Percentiles rank a stretch among this genome's conserved stretches.
phyloP scores from a whole-genome alignment of 2,113 vertebrate species.

The Pteronura brasiliensis region DNA sequence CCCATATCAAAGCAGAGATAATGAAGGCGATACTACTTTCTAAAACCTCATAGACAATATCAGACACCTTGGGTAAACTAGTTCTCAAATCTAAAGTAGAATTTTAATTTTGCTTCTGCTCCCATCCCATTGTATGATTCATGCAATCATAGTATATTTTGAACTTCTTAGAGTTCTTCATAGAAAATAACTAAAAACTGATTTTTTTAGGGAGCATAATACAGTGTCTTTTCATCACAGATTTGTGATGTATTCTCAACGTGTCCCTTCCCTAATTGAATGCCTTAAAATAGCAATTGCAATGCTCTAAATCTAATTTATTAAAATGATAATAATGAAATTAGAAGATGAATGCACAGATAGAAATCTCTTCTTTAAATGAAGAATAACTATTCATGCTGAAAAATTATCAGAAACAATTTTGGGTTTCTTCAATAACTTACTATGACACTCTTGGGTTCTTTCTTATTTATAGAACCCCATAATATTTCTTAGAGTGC shows the following conservation, averaged over 20 bases:
- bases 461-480: too few relatives aligned
- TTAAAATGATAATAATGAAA: conserved; percentile 43
- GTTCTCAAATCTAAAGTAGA: not conserved
- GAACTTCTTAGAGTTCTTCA: not conserved
- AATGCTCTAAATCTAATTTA: conserved; percentile 42
- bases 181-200: not conserved
- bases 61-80: not conserved
- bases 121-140: not conserved
- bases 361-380: conserved; percentile 45
- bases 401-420: conserved; percentile 42
- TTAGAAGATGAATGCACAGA: conserved; percentile 3
- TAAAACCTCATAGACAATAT: not conserved
- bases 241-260: not conserved
- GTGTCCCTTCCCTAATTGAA: not conserved
- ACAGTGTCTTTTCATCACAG: conserved; percentile 33
- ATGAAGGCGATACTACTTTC: not conserved
- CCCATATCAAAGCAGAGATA: not conserved
- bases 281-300: conserved; percentile 21
- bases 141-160: not conserved
- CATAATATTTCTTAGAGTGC: too few relatives aligned
- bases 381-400: conserved; percentile 55
- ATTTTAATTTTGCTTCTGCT: conserved; percentile 13
- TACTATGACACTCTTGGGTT: not conserved
- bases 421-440: not conserved
- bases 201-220: not conserved